These are phyloP conservation scores for Toxostoma redivivum DNA, from an alignment of 2,113 vertebrate species.

Conservation along the genomic window DNA sequence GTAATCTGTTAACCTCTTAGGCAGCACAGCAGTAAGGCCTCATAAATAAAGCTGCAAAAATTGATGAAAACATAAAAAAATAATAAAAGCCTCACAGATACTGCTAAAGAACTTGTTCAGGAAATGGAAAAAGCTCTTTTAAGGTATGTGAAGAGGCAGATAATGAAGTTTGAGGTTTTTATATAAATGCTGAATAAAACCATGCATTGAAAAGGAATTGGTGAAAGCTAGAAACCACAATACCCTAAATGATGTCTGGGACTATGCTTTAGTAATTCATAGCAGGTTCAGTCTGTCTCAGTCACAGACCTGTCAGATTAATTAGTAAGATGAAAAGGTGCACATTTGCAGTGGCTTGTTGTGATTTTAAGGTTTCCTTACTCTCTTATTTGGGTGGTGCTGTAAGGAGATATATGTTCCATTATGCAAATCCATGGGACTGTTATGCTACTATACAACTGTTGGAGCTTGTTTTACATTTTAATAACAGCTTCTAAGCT, in stretches of 20 bases:
- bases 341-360: background rate
- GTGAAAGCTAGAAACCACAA: background rate
- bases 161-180: background rate
- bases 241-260: background rate
- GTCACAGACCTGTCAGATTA: background rate
- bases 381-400: background rate
- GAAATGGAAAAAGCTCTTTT: background rate
- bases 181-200: background rate
- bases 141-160: background rate
- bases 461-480: background rate
- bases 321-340: background rate
- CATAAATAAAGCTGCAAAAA: slow-evolving; percentile 16
- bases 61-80: background rate
- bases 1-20: slow-evolving; percentile 15
- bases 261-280: background rate
- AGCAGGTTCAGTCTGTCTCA: background rate
- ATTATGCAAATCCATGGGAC: background rate
- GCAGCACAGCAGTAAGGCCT: background rate
- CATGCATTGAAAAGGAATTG: background rate
- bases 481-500: background rate
- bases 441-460: background rate
- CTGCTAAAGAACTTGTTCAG: background rate
- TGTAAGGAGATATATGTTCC: background rate
- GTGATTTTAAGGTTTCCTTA: background rate
- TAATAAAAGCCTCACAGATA: background rate